phyloP scores from a whole-genome alignment of 2,797 vertebrate genomes.

The Gallinago solitaria region DNA sequence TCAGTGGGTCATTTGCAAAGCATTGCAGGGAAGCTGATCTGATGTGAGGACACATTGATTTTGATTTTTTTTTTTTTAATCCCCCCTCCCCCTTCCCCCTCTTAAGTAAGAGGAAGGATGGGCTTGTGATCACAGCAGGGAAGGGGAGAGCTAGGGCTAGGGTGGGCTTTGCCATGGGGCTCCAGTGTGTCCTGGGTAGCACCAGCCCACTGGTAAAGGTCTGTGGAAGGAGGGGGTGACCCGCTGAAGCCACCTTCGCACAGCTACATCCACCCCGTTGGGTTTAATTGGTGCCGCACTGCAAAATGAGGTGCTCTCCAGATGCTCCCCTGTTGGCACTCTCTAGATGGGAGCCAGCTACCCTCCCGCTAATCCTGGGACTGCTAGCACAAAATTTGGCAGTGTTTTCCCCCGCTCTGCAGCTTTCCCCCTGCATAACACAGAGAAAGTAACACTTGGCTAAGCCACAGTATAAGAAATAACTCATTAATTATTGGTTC shows the following conservation, averaged over 20 bases:
- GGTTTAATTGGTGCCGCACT: not conserved
- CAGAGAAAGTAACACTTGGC: not conserved
- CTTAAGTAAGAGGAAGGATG: not conserved
- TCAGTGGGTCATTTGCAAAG: constrained; percentile 46
- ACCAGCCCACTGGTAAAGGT: not conserved
- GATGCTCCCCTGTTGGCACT: not conserved
- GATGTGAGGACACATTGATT: not conserved
- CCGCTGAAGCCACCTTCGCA: rapidly evolving
- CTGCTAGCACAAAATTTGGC: not conserved
- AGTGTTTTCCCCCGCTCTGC: not conserved
- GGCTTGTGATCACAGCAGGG: not conserved
- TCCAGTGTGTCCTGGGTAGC: not conserved
- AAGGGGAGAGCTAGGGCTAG: not conserved
- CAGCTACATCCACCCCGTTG: not conserved
- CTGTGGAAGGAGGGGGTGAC: not conserved
- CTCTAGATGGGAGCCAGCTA: constrained; percentile 23
- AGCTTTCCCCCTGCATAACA: not conserved
- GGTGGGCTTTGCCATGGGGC: rapidly evolving
- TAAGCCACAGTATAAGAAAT: not conserved
- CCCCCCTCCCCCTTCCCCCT: no score
- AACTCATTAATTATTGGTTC: constrained; percentile 55
- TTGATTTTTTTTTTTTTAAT: not conserved
- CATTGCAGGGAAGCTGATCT: not conserved
- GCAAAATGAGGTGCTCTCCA: constrained; percentile 23
- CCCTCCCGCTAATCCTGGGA: constrained; percentile 21